Evolutionary conservation across 2,113 vertebrate species (phyloP), one percentile per base, ranked within the genome.

Genomic region (Neogale vison): DNA sequence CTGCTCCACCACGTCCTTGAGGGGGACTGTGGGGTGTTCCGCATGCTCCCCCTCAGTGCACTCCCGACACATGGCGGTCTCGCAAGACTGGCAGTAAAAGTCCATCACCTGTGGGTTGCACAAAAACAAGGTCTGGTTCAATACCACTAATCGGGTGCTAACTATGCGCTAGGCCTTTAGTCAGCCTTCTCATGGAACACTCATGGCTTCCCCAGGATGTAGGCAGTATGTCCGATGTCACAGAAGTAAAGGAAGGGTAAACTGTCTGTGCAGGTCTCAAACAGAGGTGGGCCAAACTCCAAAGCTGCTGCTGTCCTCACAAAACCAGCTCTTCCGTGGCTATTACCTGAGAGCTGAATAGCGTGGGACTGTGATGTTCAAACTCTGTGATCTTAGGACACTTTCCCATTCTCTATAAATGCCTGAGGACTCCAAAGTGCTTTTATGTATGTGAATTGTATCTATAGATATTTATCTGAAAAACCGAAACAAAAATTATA

Each of bases 51-150:
- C 99, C 77, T 99, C 99, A 0, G 99, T 99, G 97, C 99, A 99
- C 98, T 99, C 99, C 63, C 98, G 99, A 98, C 99, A 99, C 99
- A 99, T 99, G 96, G 99, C 99, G 5, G 99, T 99, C 99, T 99
- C 99, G 45, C 99, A 99, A 8, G 99, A 99, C 57, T 99, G 99
- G 98, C 99, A 99, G 98, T 99, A 99, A 98, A 99, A 99, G 96
- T 99, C 99, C 99, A 99, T 99, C 96, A 99, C 99, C 99, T 99
- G 96, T 0, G 8, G 87, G 90, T 3, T 36, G 97, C 69, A 87
- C 42, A 23, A 86, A 93, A 96, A 65, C 26, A 61, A 20, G 36
- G 59, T 65, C 96, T 12, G 20, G 50, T 67, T 86, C 2, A 2
- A 10, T 12, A 50, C 14, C 50, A 34, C 0, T 0, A 57, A 31